phyloP scores from a whole-genome alignment of 2,113 vertebrate species.

The Megaleporinus macrocephalus region DNA sequence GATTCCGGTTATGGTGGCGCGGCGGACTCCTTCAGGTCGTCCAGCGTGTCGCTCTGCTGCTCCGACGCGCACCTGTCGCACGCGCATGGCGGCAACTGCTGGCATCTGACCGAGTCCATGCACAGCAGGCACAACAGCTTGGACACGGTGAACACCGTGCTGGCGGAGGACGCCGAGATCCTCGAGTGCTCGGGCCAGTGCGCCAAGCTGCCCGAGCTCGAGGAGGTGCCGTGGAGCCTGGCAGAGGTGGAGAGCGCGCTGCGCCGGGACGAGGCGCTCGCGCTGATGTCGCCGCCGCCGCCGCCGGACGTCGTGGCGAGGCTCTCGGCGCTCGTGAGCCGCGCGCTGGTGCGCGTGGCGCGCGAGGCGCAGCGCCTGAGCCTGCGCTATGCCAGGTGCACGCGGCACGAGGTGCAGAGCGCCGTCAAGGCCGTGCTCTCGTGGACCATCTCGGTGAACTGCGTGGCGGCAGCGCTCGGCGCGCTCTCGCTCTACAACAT shows the following conservation, averaged over 20 bases:
- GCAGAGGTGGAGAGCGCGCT: slow-evolving; percentile 78
- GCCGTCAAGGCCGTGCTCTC: slow-evolving; percentile 80
- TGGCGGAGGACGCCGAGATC: slow-evolving; percentile 85
- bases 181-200: slow-evolving; percentile 91
- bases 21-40: slow-evolving; percentile 83
- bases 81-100: slow-evolving; percentile 84
- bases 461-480: slow-evolving; percentile 76
- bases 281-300: slow-evolving; percentile 64
- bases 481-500: slow-evolving; percentile 82
- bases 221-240: slow-evolving; percentile 81
- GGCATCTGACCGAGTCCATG: slow-evolving; percentile 97
- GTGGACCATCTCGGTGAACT: slow-evolving; percentile 80
- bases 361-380: slow-evolving; percentile 81
- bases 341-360: slow-evolving; percentile 76
- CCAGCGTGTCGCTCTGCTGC: slow-evolving; percentile 82
- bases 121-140: slow-evolving; percentile 97
- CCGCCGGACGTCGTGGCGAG: slow-evolving; percentile 83
- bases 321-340: slow-evolving; percentile 87
- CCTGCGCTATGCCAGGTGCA: slow-evolving; percentile 80
- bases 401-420: slow-evolving; percentile 80
- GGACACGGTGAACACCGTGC: slow-evolving; percentile 96
- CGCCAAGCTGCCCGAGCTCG: slow-evolving; percentile 80
- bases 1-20: slow-evolving; percentile 86
- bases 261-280: slow-evolving; percentile 70
- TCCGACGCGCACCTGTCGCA: slow-evolving; percentile 78